Evolutionary conservation across 2,797 vertebrate species (phyloP), one percentile per base, ranked within the genome.

Genomic region (Microctenopoma stevenorrisi): DNA sequence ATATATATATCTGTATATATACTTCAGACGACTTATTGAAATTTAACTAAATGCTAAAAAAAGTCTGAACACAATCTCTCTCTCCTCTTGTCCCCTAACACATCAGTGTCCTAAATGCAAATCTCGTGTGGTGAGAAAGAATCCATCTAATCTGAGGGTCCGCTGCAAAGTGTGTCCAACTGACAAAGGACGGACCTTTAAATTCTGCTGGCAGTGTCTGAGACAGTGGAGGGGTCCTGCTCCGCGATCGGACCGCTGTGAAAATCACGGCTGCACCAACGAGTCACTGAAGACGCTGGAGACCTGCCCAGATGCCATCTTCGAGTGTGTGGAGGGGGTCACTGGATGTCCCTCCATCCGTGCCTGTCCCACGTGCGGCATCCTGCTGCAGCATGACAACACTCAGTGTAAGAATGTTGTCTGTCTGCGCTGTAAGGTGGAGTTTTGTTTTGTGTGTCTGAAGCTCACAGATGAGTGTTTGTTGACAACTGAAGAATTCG

Each of bases 151-250:
- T 8, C 40, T 83, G 60, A 30, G 68, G 1, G 82, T 91, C 2
- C 0, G 1, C 7, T 89, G 86, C 57, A 9, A 49, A 5, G 89
- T 30, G 28, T 30, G 28, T 3, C 28, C 28, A 4, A 30, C 3
- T 30, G 55, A 30, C 43, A 9, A 52, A 2, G 14, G 4, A 1
- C 1, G 28, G 28, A 0, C 0, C 0, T 88, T 52, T 4, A 37
- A 2, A 0, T 90, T 90, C 81, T 91, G 90, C 79, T 90, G 86
- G 86, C 86, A 83, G 76, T 91, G 90, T 59, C 16, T 82, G 61
- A 75, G 4, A 50, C 3, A 66, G 11, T 88, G 87, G 84, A 87
- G 60, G 28, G 28, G 28, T 4, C 28, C 28, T 30, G 28, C 28
- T 30, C 28, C 7, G 0, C 14, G 30, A 4, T 64, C 64, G 28